phyloP scores from a whole-genome alignment of 2,113 vertebrate species.

The Trichomycterus rosablanca region DNA sequence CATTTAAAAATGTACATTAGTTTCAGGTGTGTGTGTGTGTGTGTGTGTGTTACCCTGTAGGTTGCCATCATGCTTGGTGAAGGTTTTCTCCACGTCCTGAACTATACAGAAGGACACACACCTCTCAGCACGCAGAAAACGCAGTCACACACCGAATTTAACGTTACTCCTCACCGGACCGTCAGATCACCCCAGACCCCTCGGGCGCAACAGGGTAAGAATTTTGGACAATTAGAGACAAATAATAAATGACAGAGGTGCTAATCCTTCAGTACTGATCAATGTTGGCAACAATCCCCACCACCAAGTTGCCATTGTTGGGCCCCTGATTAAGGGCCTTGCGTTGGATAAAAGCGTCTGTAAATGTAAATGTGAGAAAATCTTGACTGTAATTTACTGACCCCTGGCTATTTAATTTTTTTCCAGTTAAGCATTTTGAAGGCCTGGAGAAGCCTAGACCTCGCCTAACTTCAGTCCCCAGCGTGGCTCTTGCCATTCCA shows the following conservation, averaged over 20 bases:
- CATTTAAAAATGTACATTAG: too few species aligned
- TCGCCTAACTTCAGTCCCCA: slow-evolving; percentile 36
- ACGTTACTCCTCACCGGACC: background rate
- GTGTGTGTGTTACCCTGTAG: background rate
- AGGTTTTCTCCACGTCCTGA: slow-evolving; percentile 39
- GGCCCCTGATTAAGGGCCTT: too few species aligned
- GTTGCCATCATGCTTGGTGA: slow-evolving; percentile 42
- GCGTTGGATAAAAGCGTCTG: too few species aligned
- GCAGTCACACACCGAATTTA: background rate
- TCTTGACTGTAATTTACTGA: too few species aligned
- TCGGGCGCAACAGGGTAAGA: slow-evolving; percentile 17
- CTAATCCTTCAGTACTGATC: too few species aligned
- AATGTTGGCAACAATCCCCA: too few species aligned
- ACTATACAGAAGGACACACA: slow-evolving; percentile 7
- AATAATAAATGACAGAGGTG: background rate
- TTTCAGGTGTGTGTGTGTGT: slow-evolving; percentile 1
- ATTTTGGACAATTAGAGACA: background rate
- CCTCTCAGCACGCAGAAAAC: background rate
- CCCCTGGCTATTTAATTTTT: background rate
- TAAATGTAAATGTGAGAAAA: too few species aligned
- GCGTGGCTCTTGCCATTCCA: slow-evolving; percentile 52
- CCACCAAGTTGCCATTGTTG: too few species aligned
- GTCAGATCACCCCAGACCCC: slow-evolving; percentile 18
- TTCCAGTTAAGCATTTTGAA: slow-evolving; percentile 6
- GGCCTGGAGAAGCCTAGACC: background rate